These are phyloP conservation scores for Anguilla rostrata DNA, from an alignment of 2,113 vertebrate species.

Conservation along the genomic window DNA sequence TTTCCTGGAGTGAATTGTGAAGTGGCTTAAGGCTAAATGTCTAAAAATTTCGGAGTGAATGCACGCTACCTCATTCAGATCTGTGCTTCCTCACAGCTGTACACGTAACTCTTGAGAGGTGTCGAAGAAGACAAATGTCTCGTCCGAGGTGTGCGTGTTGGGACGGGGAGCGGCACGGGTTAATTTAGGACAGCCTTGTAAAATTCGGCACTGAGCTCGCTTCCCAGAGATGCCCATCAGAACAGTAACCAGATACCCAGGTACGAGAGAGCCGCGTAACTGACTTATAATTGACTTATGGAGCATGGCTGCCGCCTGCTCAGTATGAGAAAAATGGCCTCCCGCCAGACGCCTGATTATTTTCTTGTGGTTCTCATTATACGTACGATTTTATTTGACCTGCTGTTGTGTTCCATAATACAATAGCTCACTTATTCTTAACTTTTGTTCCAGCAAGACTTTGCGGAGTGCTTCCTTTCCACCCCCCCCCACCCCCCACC, in stretches of 20 bases:
- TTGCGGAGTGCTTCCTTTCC: conserved; percentile 6
- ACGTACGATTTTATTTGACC: conserved; percentile 60
- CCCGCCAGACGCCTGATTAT: conserved; percentile 68
- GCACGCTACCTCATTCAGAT: conserved; percentile 50
- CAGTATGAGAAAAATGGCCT: conserved; percentile 54
- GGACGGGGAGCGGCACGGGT: conserved; percentile 37
- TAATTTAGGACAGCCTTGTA: conserved; percentile 14
- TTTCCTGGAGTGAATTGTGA: conserved; percentile 69
- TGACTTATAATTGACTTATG: conserved; percentile 72
- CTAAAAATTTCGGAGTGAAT: conserved; percentile 62
- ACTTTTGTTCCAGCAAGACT: conserved; percentile 40
- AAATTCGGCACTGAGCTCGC: conserved; percentile 50
- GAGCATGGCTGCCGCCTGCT: conserved; percentile 57
- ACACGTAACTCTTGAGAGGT: conserved; percentile 53
- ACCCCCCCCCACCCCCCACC: not conserved
- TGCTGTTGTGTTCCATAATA: conserved; percentile 54
- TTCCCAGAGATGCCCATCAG: conserved; percentile 22
- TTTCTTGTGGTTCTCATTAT: conserved; percentile 72
- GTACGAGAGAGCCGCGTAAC: conserved; percentile 66
- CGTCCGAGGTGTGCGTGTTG: conserved; percentile 32
- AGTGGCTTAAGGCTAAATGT: conserved; percentile 55
- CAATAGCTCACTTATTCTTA: conserved; percentile 66
- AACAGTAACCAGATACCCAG: conserved; percentile 57
- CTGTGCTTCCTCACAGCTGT: conserved; percentile 49
- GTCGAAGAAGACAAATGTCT: conserved; percentile 22